These are phyloP conservation scores for Steromphala cineraria DNA, from an alignment of 2,888 invertebrate species.

Conservation along the genomic window DNA sequence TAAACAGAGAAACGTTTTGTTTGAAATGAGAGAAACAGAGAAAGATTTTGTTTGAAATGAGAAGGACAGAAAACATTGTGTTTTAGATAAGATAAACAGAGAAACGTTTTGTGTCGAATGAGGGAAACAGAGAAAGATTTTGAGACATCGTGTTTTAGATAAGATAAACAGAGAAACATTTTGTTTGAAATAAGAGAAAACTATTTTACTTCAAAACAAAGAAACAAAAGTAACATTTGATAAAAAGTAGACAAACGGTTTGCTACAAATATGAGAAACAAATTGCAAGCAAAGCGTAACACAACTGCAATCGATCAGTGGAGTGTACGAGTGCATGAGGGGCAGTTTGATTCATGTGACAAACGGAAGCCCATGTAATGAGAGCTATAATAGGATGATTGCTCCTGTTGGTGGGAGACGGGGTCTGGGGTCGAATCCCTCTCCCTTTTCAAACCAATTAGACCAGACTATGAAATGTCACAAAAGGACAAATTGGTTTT, in stretches of 20 bases:
- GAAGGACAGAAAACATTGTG: background rate
- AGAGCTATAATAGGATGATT: background rate
- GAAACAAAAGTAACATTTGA: no score
- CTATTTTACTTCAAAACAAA: no score
- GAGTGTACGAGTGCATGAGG: background rate
- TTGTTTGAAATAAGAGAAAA: no score
- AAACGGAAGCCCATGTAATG: background rate
- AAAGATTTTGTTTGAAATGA: background rate
- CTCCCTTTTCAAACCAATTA: background rate
- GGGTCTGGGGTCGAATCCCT: background rate
- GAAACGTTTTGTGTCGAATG: background rate
- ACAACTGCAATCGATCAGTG: background rate
- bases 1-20: background rate
- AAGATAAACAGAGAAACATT: no score
- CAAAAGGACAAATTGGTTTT: background rate
- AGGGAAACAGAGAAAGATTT: no score
- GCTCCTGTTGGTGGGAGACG: background rate
- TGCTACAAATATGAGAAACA: no score
- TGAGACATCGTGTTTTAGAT: no score
- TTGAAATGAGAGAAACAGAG: background rate
- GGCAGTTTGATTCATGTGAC: background rate
- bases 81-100: background rate
- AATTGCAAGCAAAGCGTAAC: background rate
- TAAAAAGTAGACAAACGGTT: no score
- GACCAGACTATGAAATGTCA: background rate